These are phyloP conservation scores for Leguminivora glycinivorella DNA, from an alignment of 1,140 invertebrate genomes.

Conservation along the genomic window DNA sequence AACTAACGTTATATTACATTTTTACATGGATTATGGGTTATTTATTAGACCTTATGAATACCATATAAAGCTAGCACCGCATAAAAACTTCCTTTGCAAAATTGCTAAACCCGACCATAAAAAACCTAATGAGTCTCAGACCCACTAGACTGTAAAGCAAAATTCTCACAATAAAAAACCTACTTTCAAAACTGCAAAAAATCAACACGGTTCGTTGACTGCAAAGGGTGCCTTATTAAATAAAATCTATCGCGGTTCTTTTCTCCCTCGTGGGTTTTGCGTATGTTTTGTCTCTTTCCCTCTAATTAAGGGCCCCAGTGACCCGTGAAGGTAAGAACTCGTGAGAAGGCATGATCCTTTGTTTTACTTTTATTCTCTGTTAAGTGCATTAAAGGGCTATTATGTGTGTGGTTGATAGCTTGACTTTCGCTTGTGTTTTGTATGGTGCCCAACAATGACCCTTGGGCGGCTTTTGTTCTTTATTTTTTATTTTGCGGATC, in stretches of 20 bases:
- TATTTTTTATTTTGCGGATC: background rate
- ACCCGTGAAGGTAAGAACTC: conserved; percentile 64
- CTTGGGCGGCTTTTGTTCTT: background rate
- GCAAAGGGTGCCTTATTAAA: conserved; percentile 63
- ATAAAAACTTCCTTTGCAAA: background rate
- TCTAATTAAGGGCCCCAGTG: conserved; percentile 70
- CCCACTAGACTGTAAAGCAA: conserved; percentile 62
- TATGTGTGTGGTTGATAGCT: conserved; percentile 43
- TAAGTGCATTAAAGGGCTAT: conserved; percentile 51
- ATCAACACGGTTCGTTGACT: conserved; percentile 57
- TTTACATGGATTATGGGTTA: background rate
- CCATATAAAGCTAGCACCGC: background rate
- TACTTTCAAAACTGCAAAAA: conserved; percentile 56
- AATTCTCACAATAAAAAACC: conserved; percentile 53
- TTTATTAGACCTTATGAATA: background rate
- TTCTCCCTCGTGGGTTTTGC: conserved; percentile 33
- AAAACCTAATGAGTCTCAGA: conserved; percentile 29
- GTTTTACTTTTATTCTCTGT: conserved; percentile 60
- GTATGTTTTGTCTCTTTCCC: conserved; percentile 46
- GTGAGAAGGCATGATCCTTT: conserved; percentile 74
- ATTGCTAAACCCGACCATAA: background rate
- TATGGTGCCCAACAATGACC: background rate
- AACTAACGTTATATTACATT: background rate
- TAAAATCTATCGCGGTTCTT: conserved; percentile 50
- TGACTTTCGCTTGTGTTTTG: conserved; percentile 50